Evolutionary conservation across 2,113 vertebrate species (phyloP).

Genomic region (Xenopus borealis): DNA sequence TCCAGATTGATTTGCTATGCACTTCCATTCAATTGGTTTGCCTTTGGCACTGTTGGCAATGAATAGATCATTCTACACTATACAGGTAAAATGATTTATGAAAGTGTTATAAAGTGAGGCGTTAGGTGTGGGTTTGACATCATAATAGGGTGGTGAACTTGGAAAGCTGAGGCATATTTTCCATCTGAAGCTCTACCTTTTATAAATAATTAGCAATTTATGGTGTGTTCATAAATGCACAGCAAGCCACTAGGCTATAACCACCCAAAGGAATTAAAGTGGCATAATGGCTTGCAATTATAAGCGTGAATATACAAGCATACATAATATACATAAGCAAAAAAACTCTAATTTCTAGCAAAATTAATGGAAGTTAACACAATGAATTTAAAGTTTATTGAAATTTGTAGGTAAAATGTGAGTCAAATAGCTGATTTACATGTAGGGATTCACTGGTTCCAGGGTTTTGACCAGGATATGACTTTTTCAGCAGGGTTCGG

Average conservation of each 20-base stretch:
- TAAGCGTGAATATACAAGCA: neutral
- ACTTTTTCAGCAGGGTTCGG: too few relatives aligned
- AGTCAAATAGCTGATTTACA: too few relatives aligned
- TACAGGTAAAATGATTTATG: conserved; percentile 12
- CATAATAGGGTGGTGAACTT: conserved; percentile 40
- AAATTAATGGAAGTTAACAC: too few relatives aligned
- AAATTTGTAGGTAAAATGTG: too few relatives aligned
- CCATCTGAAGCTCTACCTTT: conserved; percentile 37
- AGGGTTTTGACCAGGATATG: too few relatives aligned
- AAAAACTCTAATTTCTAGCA: too few relatives aligned
- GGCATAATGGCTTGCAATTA: conserved; percentile 4
- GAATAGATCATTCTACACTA: conserved; percentile 19
- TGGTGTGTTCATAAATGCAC: conserved; percentile 34
- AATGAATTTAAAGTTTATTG: too few relatives aligned
- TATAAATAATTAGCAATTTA: conserved; percentile 46
- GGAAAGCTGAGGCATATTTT: conserved; percentile 43
- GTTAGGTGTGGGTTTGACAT: conserved; percentile 36
- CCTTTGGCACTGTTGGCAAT: conserved; percentile 39
- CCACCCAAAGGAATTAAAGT: conserved; percentile 32
- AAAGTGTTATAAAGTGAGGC: conserved; percentile 36
- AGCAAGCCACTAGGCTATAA: conserved; percentile 24
- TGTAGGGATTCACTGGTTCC: too few relatives aligned
- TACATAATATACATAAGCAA: too few relatives aligned
- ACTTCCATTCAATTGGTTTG: conserved; percentile 18
- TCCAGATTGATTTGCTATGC: conserved; percentile 7